phyloP scores from a whole-genome alignment of 2,113 vertebrate species.

The Chinchilla lanigera region DNA sequence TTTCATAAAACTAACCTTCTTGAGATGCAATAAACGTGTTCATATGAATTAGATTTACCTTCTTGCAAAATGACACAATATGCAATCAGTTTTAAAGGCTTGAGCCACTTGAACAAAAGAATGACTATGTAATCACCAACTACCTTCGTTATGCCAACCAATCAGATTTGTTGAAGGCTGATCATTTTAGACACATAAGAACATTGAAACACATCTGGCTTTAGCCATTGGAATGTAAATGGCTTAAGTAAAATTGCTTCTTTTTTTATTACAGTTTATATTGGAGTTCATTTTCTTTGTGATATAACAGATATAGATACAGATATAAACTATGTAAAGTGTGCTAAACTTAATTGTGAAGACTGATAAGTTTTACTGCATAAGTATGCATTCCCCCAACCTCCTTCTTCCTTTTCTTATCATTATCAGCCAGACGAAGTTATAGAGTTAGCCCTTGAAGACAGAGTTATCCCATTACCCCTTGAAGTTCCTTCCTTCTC shows the following conservation, averaged over 20 bases:
- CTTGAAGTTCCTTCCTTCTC: background rate
- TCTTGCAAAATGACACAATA: conserved; percentile 53
- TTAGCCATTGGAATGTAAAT: conserved; percentile 72
- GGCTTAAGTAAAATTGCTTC: conserved; percentile 62
- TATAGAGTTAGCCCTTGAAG: background rate
- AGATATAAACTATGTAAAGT: conserved; percentile 12
- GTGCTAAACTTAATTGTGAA: conserved; percentile 36
- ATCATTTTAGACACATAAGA: conserved; percentile 65
- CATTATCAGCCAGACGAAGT: conserved; percentile 15
- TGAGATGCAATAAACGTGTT: conserved; percentile 36
- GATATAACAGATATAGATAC: conserved; percentile 41
- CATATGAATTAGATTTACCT: conserved; percentile 30
- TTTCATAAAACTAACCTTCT: conserved; percentile 46
- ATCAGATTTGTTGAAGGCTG: conserved; percentile 27
- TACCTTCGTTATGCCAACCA: conserved; percentile 61
- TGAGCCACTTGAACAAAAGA: conserved; percentile 64
- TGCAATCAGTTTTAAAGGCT: conserved; percentile 56
- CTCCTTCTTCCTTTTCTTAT: conserved; percentile 8
- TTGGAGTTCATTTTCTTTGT: conserved; percentile 64
- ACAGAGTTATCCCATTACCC: background rate
- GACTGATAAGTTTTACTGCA: conserved; percentile 50
- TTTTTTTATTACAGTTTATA: conserved; percentile 60
- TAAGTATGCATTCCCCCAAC: background rate
- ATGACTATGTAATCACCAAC: conserved; percentile 58
- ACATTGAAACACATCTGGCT: conserved; percentile 73